A percentile compares a stretch with the other conserved stretches of the same genome.
Conservation (phyloP, 30 jellyfish, hydroid and myxozoan genomes). For the Aurelia aurita complex sp. Pacific region DNA sequence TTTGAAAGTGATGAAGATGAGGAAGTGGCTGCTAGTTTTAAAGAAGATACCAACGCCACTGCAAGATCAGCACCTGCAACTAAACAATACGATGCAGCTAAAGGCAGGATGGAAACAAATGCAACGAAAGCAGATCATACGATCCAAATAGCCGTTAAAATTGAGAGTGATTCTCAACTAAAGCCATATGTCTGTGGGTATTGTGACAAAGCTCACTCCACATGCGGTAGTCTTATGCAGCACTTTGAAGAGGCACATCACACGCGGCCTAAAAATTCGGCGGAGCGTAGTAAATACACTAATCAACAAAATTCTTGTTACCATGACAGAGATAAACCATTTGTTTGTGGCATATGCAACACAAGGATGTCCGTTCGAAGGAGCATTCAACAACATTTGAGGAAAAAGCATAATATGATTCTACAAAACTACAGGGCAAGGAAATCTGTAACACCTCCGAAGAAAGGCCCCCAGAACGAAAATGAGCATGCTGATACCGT, state of each 20-base stretch:
- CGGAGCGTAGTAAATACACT: no score
- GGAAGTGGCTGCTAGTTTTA: no score
- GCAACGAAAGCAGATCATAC: not conserved
- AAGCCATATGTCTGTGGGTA: not conserved
- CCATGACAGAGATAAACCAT: not conserved
- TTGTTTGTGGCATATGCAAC: constrained; percentile 1
- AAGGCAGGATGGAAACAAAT: not conserved
- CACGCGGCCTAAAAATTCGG: not conserved
- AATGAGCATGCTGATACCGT: not conserved
- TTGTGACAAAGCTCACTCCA: not conserved
- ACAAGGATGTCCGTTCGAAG: not conserved
- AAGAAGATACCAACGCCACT: no score
- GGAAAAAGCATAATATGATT: not conserved
- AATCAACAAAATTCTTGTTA: no score
- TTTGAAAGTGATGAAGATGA: no score
- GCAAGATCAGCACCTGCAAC: no score
- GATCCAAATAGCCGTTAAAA: not conserved
- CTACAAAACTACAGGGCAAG: not conserved
- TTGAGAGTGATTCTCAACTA: not conserved
- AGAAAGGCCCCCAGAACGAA: not conserved
- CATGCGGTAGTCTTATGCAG: not conserved
- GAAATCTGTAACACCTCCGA: not conserved
- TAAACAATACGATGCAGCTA: no score
- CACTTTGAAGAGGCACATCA: not conserved
- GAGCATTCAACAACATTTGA: not conserved